Conservation (phyloP, 2,113 vertebrate species). For the Cairina moschata region DNA sequence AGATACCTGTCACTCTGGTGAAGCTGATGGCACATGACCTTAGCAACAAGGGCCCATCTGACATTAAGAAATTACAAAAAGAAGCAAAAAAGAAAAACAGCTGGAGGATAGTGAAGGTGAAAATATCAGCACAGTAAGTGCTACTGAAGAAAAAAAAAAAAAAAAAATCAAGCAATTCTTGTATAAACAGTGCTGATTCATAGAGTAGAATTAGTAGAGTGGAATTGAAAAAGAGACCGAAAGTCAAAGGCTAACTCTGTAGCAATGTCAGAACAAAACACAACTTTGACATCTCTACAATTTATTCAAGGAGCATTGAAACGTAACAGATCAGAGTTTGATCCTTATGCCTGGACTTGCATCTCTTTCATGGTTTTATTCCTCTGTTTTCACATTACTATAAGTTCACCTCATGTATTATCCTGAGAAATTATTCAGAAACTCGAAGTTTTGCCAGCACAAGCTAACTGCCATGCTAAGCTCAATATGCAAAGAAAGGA, state of each 20-base stretch:
- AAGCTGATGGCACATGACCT: slow-evolving; percentile 10
- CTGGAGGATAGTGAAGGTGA: background rate
- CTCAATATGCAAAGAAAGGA: background rate
- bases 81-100: background rate
- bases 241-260: background rate
- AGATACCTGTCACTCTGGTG: background rate
- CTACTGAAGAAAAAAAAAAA: background rate
- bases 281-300: background rate
- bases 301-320: background rate
- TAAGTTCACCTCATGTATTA: background rate
- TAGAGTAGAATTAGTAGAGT: too few species aligned
- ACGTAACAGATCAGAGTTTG: background rate
- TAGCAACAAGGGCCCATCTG: background rate
- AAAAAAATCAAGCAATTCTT: background rate
- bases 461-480: background rate
- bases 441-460: background rate
- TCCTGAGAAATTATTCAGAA: background rate
- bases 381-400: background rate
- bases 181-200: background rate
- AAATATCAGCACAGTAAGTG: background rate
- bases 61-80: background rate
- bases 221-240: background rate
- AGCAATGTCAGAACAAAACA: background rate
- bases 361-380: background rate
- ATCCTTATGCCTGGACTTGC: background rate